Evolutionary conservation across 2,797 vertebrate genomes (phyloP).

Genomic region (Coregonus ussuriensis): DNA sequence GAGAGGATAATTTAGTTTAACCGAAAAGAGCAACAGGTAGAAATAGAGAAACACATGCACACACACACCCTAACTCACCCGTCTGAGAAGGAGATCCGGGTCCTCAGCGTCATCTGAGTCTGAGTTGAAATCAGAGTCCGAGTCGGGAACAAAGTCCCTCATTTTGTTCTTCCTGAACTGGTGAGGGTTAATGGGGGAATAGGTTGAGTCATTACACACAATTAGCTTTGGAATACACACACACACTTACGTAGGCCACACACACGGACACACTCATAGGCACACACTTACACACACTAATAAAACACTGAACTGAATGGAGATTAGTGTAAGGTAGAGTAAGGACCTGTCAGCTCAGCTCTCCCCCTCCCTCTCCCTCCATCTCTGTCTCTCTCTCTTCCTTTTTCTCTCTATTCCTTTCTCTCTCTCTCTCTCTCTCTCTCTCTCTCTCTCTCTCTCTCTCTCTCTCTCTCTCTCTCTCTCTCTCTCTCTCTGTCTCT

Average conservation of each 20-base stretch:
- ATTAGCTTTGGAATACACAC: neutral
- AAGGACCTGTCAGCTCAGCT: slow-evolving; percentile 8
- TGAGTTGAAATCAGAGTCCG: slow-evolving; percentile 51
- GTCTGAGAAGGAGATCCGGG: slow-evolving; percentile 63
- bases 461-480: no score
- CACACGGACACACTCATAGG: neutral
- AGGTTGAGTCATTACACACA: neutral
- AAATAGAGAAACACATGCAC: neutral
- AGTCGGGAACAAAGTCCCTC: slow-evolving; percentile 56
- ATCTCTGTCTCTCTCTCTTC: neutral
- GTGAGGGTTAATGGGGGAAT: neutral
- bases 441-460: neutral
- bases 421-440: neutral
- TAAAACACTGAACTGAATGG: neutral
- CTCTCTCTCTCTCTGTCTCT: no score
- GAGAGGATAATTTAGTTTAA: neutral
- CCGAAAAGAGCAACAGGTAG: neutral
- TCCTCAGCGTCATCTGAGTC: slow-evolving; percentile 56
- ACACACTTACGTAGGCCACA: no score
- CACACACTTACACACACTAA: neutral
- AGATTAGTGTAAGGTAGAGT: slow-evolving; percentile 8
- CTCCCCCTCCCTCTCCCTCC: neutral
- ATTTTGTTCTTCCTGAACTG: slow-evolving; percentile 74
- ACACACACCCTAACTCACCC: slow-evolving; percentile 49
- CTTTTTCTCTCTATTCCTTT: neutral